phyloP scores from a whole-genome alignment of 2,113 vertebrate genomes.

The Scalopus aquaticus region DNA sequence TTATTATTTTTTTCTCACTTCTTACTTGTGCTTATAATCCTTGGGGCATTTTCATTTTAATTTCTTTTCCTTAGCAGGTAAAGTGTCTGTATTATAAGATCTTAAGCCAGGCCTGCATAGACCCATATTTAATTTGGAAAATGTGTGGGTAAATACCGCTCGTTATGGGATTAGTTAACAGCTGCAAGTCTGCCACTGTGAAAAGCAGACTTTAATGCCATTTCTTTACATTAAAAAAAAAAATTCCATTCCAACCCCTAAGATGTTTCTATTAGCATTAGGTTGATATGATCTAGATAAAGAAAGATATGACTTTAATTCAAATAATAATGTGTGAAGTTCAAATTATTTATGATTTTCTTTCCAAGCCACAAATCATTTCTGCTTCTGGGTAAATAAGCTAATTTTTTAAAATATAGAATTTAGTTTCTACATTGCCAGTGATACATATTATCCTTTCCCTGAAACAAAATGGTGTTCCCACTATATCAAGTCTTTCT shows the following conservation, averaged over 20 bases:
- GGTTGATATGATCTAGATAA: constrained; percentile 60
- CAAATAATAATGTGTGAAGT: constrained; percentile 65
- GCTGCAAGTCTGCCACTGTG: constrained; percentile 84
- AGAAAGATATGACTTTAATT: constrained; percentile 70
- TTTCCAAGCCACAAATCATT: constrained; percentile 47
- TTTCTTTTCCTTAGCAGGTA: constrained; percentile 71
- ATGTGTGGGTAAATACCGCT: constrained; percentile 85
- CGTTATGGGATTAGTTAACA: constrained; percentile 86
- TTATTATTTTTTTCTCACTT: constrained; percentile 18
- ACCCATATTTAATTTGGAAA: constrained; percentile 86
- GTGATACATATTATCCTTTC: constrained; percentile 54
- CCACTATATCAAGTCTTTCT: background rate
- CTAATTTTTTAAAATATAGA: constrained; percentile 64
- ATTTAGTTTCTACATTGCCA: constrained; percentile 40
- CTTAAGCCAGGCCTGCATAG: constrained; percentile 81
- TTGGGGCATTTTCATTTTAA: constrained; percentile 60
- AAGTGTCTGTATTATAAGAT: constrained; percentile 82
- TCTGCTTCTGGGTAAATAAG: constrained; percentile 53
- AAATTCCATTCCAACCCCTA: constrained; percentile 34
- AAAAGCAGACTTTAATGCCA: constrained; percentile 76
- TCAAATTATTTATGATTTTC: constrained; percentile 64
- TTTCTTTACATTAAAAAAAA: constrained; percentile 68
- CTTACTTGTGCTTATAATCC: constrained; percentile 37
- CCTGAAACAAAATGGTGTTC: constrained; percentile 26
- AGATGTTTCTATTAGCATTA: constrained; percentile 66